Evolutionary conservation across 2,797 vertebrate genomes (phyloP), one percentile per base, ranked within the genome.

Genomic region (Balearica regulorum): DNA sequence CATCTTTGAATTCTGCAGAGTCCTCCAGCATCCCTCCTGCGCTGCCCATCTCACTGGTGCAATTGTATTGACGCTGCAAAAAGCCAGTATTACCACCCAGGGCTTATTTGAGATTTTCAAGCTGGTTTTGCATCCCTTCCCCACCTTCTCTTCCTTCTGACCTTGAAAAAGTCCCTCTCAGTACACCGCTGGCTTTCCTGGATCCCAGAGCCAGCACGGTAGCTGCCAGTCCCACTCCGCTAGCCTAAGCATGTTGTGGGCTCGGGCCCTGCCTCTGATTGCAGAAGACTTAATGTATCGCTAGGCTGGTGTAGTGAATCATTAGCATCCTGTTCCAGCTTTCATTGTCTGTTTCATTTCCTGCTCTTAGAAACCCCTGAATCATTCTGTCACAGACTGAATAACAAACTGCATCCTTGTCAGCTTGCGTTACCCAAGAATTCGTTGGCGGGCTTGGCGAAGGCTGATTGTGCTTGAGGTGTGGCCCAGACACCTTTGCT

Each of bases 281-380:
- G 93, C 85, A 82, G 95, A 92, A 92, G 93, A 68, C 85, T 97
- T 97, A 96, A 95, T 97, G 94, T 80, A 96, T 94, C 16, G n/a
- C 83, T 85, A 83, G 86, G 80, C 90, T 95, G 95, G 86, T 71
- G 80, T 83, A 96, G 97, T 97, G 97, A 97, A 97, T 97, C 97
- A 96, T 97, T 96, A 96, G 90, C 96, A 95, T 96, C 97, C 96
- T 69, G 87, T 80, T 97, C 96, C 89, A 97, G 97, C 91, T 94
- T 96, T 95, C 97, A 93, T 96, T 97, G 96, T 97, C 96, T 96
- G 81, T 80, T 94, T 96, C 94, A 80, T 96, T 97, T 97, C 97
- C 96, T 96, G 89, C 95, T 97, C 95, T 89, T 96, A 90, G 90
- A 97, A 97, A 87, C 88, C 96, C 97, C 94, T 82, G 96, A 97